These are phyloP conservation scores for Apteryx mantelli DNA, from an alignment of 2,113 vertebrate species.

Conservation along the genomic window DNA sequence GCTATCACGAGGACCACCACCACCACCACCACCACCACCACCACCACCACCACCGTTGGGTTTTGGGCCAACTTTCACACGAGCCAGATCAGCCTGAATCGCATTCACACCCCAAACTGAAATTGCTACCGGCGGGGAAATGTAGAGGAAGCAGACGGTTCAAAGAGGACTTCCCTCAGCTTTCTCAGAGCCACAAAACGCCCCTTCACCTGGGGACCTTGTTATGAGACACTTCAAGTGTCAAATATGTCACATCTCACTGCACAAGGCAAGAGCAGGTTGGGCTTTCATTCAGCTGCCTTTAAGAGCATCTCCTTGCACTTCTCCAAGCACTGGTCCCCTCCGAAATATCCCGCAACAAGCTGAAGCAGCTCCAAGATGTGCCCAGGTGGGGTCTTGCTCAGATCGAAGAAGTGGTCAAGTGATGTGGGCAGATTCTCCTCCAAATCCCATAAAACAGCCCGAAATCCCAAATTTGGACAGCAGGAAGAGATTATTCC, in stretches of 20 bases:
- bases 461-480: too few relatives aligned
- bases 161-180: background rate
- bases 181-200: background rate
- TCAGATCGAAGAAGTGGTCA: background rate
- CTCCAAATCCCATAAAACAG: too few relatives aligned
- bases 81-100: background rate
- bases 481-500: background rate
- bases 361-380: background rate
- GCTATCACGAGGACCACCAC: background rate
- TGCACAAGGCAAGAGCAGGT: background rate
- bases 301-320: background rate
- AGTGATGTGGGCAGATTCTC: background rate
- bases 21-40: background rate
- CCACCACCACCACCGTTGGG: background rate
- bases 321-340: background rate
- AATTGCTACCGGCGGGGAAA: background rate
- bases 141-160: background rate
- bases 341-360: background rate
- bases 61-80: background rate
- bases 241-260: too few relatives aligned
- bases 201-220: background rate
- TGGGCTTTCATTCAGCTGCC: background rate
- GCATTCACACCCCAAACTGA: too few relatives aligned
- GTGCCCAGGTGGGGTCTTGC: background rate
- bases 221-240: background rate